A percentile compares a stretch with the other conserved stretches of the same genome.
Evolutionary conservation across 2,113 vertebrate genomes (phyloP).

Genomic region (Rhinopomastus cyanomelas): DNA sequence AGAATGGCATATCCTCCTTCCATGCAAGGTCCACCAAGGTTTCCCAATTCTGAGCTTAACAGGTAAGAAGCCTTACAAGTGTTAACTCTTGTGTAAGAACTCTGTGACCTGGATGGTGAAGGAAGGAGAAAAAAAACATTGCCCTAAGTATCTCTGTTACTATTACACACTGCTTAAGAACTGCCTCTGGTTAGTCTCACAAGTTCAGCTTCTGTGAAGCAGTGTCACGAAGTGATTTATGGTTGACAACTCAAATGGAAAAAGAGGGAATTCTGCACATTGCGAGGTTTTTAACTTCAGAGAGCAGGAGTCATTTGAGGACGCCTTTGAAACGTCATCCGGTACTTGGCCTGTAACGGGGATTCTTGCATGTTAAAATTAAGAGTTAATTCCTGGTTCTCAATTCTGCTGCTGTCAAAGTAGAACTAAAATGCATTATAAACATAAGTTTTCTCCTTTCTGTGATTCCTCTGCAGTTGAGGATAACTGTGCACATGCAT

Average conservation of each 20-base stretch:
- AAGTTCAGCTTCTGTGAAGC: neutral
- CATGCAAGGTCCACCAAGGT: conserved; percentile 85
- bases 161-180: neutral
- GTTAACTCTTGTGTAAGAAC: neutral
- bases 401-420: neutral
- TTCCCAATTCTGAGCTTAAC: conserved; percentile 81
- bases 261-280: neutral
- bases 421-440: neutral
- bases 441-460: neutral
- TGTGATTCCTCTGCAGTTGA: neutral
- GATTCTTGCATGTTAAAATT: neutral
- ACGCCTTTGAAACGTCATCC: neutral
- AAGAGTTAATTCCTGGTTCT: neutral
- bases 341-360: neutral
- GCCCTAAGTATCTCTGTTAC: neutral
- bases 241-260: neutral
- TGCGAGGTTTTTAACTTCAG: neutral
- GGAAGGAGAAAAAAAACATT: neutral
- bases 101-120: neutral
- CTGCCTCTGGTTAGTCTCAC: neutral
- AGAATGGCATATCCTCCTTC: conserved; percentile 85
- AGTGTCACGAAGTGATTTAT: neutral
- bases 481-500: neutral
- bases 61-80: conserved; percentile 79
- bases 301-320: neutral